Conservation (phyloP, 2,888 invertebrate genomes). For the Fragum sueziense region DNA sequence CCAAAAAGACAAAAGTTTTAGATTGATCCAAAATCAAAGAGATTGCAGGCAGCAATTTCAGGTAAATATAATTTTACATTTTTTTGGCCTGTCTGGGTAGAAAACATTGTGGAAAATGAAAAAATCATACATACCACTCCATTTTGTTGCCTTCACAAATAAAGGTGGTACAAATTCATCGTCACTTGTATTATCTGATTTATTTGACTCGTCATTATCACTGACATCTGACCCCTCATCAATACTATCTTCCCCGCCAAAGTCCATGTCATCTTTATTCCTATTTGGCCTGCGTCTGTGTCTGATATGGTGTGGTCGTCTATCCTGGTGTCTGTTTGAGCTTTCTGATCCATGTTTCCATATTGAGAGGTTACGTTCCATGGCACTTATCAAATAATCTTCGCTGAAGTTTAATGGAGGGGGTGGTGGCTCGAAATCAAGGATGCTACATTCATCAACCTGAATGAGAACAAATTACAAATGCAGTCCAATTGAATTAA, state of each 20-base stretch:
- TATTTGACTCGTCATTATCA: constrained; percentile 37
- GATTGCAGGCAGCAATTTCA: no score
- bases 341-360: constrained; percentile 65
- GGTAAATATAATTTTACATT: no score
- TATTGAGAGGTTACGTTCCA: constrained; percentile 61
- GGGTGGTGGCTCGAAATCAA: constrained; percentile 58
- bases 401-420: constrained; percentile 57
- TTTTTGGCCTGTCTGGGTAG: no score
- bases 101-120: no score
- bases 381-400: constrained; percentile 59
- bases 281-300: background rate
- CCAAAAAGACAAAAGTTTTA: no score
- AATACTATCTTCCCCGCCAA: constrained; percentile 27
- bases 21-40: no score
- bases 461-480: no score
- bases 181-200: constrained; percentile 30
- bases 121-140: no score
- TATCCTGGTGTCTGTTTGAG: constrained; percentile 5
- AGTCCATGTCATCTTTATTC: constrained; percentile 9
- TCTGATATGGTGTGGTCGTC: constrained; percentile 11
- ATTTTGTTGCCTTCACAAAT: constrained; percentile 35
- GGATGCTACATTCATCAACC: background rate
- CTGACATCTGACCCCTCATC: constrained; percentile 36
- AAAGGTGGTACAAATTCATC: constrained; percentile 69
- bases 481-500: no score